Evolutionary conservation across 2,113 vertebrate species (phyloP).

Genomic region (Prietella phreatophila): DNA sequence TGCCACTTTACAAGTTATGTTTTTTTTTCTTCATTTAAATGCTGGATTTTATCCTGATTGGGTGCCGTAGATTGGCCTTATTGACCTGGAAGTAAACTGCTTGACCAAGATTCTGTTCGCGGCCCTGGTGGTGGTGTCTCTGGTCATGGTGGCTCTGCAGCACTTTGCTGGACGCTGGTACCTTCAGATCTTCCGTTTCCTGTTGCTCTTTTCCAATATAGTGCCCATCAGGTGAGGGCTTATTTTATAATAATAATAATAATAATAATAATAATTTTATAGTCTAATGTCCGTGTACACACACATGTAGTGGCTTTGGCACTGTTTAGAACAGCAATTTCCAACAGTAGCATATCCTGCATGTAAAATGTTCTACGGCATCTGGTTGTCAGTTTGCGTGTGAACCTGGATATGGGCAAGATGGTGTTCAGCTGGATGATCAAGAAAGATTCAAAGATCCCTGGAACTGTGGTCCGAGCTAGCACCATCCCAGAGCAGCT

Average conservation of each 20-base stretch:
- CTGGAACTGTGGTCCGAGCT: slow-evolving; percentile 89
- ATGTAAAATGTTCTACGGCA: not conserved
- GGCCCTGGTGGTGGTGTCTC: slow-evolving; percentile 88
- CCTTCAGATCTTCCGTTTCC: slow-evolving; percentile 94
- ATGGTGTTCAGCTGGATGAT: slow-evolving; percentile 99
- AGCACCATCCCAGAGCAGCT: slow-evolving; percentile 97
- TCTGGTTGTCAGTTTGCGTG: slow-evolving; percentile 77
- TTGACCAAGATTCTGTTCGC: slow-evolving; percentile 95
- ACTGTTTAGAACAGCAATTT: not conserved
- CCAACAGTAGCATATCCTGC: not conserved
- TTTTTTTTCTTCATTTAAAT: not conserved
- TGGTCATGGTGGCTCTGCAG: slow-evolving; percentile 97
- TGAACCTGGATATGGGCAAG: slow-evolving; percentile 98
- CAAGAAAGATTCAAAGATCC: slow-evolving; percentile 92
- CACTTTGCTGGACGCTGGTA: slow-evolving; percentile 97
- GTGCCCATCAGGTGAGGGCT: slow-evolving; percentile 89
- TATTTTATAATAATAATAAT: not conserved
- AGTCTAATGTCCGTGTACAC: not conserved
- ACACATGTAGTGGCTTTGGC: not conserved
- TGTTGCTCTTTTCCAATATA: slow-evolving; percentile 94
- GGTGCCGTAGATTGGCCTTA: slow-evolving; percentile 85
- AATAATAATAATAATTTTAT: too few relatives aligned
- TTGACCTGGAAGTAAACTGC: slow-evolving; percentile 97
- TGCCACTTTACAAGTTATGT: not conserved
- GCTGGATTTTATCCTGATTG: not conserved